Base-by-base conservation (phyloP, 2,797 vertebrate species). In the Rhyacichthys aspro region DNA sequence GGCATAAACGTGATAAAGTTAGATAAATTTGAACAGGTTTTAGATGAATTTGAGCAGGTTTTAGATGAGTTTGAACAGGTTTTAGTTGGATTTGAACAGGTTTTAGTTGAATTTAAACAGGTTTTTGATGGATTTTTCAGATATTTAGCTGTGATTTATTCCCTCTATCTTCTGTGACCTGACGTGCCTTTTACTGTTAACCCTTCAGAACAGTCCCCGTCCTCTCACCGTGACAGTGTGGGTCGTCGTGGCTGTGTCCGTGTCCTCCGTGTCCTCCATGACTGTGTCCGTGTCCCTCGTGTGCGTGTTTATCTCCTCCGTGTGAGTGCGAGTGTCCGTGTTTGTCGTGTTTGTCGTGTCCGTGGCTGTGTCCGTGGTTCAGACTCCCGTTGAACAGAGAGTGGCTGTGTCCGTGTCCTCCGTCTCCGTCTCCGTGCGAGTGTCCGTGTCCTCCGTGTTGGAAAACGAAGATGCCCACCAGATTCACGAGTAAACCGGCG, bases 401-500 rank as follows among this genome's bases (percentile, higher is more conserved):
- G 74, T 91, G 91, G 49, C 90, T 92, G 80, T 91, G 90, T 9
- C 90, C 90, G 28, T 93, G 91, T 65, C 84, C 91, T 93, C 12
- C 67, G 88, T 87, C 88, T 79, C 59, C 88, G 0, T 90, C 92
- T 73, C 88, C 91, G 1, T 98, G 96, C 0, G 96, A 96, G 83
- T 99, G 97, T 38, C 95, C 96, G 0, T 99, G 96, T 57, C 95
- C 95, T 75, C 97, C 97, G 15, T 98, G 97, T 52, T 99, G 95
- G 87, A 99, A 99, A 28, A 95, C 96, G 75, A 99, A 99, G 86
- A 99, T 94, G 74, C 97, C 97, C 45, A 98, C 92, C 59, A 99
- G 93, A 85, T 99, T 99, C 45, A 99, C 97, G 67, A 96, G 78
- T 70, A 99, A 94, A 23, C 97, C 97, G 1, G 96, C 93, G 28